Percentiles rank a stretch among this genome's conserved stretches.
These are phyloP conservation scores for Thymelicus acteon DNA, from an alignment of 2,888 invertebrate genomes.

Conservation along the genomic window DNA sequence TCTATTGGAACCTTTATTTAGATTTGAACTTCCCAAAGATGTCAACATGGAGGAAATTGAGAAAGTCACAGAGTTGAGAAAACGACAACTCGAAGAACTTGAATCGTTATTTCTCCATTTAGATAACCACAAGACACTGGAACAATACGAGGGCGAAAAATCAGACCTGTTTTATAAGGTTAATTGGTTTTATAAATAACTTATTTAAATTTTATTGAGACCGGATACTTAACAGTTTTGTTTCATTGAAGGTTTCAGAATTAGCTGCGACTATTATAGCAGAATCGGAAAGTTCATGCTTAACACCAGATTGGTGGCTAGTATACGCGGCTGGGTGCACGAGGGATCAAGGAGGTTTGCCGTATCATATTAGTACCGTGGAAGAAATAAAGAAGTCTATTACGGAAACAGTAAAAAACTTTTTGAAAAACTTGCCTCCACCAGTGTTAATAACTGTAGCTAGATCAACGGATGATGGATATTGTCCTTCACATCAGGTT, in stretches of 20 bases:
- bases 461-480: slow-evolving; percentile 94
- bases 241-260: slow-evolving; percentile 64
- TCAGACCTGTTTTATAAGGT: slow-evolving; percentile 66
- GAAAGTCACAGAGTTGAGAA: slow-evolving; percentile 81
- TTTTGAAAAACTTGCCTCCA: slow-evolving; percentile 86
- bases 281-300: slow-evolving; percentile 83
- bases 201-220: not conserved
- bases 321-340: slow-evolving; percentile 95
- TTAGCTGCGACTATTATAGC: slow-evolving; percentile 77
- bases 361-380: slow-evolving; percentile 91
- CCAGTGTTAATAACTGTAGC: slow-evolving; percentile 91
- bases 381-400: slow-evolving; percentile 88
- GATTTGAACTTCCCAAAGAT: slow-evolving; percentile 82
- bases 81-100: slow-evolving; percentile 87
- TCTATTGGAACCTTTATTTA: slow-evolving; percentile 87
- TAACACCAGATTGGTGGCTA: slow-evolving; percentile 90
- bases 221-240: not conserved
- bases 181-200: slow-evolving; percentile 35
- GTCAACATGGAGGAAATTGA: slow-evolving; percentile 77
- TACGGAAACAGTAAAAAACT: slow-evolving; percentile 80
- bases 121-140: slow-evolving; percentile 84
- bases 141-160: slow-evolving; percentile 69
- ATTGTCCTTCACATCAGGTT: slow-evolving; percentile 92
- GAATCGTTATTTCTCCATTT: slow-evolving; percentile 88
- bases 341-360: slow-evolving; percentile 92